Evolutionary conservation across 2,888 invertebrate genomes (phyloP).

Genomic region (Zaprionus lineosus): DNA sequence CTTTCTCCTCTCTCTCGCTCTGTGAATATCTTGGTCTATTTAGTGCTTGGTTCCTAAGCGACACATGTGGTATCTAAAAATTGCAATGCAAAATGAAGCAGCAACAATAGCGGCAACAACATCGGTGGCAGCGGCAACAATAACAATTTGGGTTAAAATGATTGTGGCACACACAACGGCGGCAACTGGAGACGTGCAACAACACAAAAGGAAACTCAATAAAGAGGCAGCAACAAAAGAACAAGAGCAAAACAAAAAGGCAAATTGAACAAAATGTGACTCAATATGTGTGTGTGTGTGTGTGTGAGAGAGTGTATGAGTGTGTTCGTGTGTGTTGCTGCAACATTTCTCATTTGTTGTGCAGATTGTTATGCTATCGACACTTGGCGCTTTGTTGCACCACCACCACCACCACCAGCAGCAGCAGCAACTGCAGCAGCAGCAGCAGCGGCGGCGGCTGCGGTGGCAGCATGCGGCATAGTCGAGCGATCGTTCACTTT

Average conservation of each 20-base stretch:
- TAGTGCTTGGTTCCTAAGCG: conserved; percentile 13
- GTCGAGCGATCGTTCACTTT: conserved; percentile 50
- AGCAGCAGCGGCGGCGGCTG: background rate
- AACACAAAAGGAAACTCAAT: conserved; percentile 55
- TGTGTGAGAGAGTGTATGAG: background rate
- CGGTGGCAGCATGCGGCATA: too few relatives aligned
- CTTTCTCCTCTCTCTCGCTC: background rate
- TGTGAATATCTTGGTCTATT: too few relatives aligned
- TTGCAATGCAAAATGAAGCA: conserved; percentile 40
- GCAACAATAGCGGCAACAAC: conserved; percentile 3
- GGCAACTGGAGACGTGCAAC: conserved; percentile 10
- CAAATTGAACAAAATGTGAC: conserved; percentile 43
- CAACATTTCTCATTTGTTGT: conserved; percentile 41
- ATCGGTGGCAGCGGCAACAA: conserved; percentile 24
- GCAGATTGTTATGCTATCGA: conserved; percentile 52
- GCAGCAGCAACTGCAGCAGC: background rate
- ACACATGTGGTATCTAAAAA: conserved; percentile 51
- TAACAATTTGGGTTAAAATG: conserved; percentile 68
- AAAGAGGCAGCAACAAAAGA: conserved; percentile 40
- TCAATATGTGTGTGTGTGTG: background rate
- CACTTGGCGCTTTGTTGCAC: conserved; percentile 66
- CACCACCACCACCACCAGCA: conserved; percentile 19
- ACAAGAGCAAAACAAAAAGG: conserved; percentile 59
- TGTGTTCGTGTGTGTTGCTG: conserved; percentile 18
- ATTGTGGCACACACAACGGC: conserved; percentile 46